Base-by-base conservation (phyloP, 2,113 vertebrate genomes). In the Hystrix cristata region DNA sequence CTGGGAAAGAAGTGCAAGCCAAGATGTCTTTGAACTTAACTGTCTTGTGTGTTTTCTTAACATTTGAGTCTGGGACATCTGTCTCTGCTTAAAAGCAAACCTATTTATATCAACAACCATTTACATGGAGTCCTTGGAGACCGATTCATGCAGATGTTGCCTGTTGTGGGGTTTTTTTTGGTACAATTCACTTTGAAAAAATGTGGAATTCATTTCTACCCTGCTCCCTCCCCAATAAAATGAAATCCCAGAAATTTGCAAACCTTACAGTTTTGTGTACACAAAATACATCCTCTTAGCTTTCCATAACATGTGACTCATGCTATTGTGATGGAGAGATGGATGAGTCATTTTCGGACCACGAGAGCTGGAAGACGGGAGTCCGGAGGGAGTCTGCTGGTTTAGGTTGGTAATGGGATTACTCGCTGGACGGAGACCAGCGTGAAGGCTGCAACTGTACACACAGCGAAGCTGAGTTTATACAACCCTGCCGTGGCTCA, bases 41-140 rank as follows among this genome's bases (percentile, higher is more conserved):
- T 25, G 48, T 81, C 83, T 65, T 72, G 31, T 57, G 86, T 91
- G 83, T 90, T 91, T 90, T 93, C 80, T 59, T 89, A 90, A 94
- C 92, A 92, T 97, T 90, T 78, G 59, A 84, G 62, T 80, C 62
- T n/a, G 67, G 74, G 95, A 92, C 97, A 96, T 97, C 97, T 98
- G 98, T 94, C 82, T 97, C 87, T 65, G 87, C 62, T 97, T 97
- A 97, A 95, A 97, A 89, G 29, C 94, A 80, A 78, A 60, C 88
- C 95, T 98, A 97, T 98, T 97, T 97, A 91, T 96, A 97, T 78
- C 96, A 72, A 86, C 89, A 82, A 31, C 59, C 19, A 0, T 95
- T 96, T 85, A 81, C 81, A 72, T 34, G 1, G 29, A 48, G 38
- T 86, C 87, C 96, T 74, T 5, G 43, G 94, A 90, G 93, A 71